A percentile compares a stretch with the other conserved stretches of the same genome.
These are phyloP conservation scores for Notolepis coatsorum DNA, from an alignment of 2,797 vertebrate species.

Conservation along the genomic window DNA sequence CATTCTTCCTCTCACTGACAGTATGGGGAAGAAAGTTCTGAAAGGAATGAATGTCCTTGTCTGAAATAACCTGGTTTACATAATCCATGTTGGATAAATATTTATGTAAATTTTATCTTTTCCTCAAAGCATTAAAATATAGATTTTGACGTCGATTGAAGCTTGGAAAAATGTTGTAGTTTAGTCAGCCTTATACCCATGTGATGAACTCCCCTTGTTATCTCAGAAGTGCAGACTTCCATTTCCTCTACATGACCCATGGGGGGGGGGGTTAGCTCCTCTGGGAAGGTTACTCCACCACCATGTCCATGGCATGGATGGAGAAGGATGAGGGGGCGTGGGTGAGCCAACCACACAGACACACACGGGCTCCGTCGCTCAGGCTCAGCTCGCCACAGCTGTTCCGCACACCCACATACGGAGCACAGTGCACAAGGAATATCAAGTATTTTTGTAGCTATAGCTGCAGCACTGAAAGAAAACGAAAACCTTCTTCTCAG, in stretches of 20 bases:
- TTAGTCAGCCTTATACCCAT: too few relatives aligned
- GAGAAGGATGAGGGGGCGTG: constrained; percentile 58
- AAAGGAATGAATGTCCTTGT: too few relatives aligned
- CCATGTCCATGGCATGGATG: constrained; percentile 41
- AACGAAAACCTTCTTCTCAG: constrained; percentile 61
- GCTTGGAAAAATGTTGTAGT: too few relatives aligned
- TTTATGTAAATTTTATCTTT: too few relatives aligned
- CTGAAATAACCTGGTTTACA: too few relatives aligned
- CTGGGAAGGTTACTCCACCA: neutral
- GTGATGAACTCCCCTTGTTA: constrained; percentile 39
- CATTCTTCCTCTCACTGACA: too few relatives aligned
- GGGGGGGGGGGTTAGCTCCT: too few relatives aligned
- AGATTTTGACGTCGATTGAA: too few relatives aligned
- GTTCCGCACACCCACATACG: constrained; percentile 66
- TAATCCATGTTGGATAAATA: too few relatives aligned
- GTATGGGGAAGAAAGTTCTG: too few relatives aligned
- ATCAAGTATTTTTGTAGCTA: constrained; percentile 53
- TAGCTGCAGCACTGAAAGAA: constrained; percentile 32
- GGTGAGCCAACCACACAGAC: constrained; percentile 58
- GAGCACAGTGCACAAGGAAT: constrained; percentile 45
- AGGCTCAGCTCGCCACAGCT: constrained; percentile 70
- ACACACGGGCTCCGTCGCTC: constrained; percentile 63
- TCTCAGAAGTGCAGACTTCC: constrained; percentile 55
- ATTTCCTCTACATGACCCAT: constrained; percentile 50
- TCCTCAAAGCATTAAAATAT: too few relatives aligned